Evolutionary conservation across 2,888 invertebrate species (phyloP).

Genomic region (Amphipoea lucens): DNA sequence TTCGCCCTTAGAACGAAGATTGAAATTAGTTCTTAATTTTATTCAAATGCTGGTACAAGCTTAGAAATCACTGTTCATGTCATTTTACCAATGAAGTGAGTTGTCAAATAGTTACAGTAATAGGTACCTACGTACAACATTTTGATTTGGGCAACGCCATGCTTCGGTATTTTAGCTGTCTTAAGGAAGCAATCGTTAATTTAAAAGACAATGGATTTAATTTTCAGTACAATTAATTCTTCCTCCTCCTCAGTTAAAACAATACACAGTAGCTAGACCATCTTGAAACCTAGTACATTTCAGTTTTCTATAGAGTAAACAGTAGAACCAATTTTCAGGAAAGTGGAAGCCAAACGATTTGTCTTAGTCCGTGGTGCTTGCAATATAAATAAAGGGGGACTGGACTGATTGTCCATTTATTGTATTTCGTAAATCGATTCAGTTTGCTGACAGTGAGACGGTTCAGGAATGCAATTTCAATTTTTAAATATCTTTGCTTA

Average conservation of each 20-base stretch:
- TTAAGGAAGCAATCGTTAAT: background rate
- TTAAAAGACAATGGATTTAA: background rate
- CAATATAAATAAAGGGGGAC: slow-evolving; percentile 23
- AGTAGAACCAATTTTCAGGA: slow-evolving; percentile 3
- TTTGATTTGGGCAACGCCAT: background rate
- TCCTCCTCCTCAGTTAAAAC: background rate
- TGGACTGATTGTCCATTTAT: slow-evolving; percentile 24
- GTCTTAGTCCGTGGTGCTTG: slow-evolving; percentile 23
- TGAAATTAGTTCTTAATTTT: too few species aligned
- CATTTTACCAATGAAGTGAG: background rate
- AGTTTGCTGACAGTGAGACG: slow-evolving; percentile 1
- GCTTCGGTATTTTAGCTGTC: background rate
- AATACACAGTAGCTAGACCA: background rate
- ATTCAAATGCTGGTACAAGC: background rate
- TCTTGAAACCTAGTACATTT: background rate
- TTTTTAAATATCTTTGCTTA: background rate
- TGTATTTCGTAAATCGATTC: slow-evolving; percentile 17
- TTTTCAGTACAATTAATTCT: background rate
- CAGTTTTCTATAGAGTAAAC: slow-evolving; percentile 20
- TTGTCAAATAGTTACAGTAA: background rate
- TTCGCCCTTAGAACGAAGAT: background rate
- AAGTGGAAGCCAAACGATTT: slow-evolving; percentile 27
- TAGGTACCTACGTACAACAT: background rate
- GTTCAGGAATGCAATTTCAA: background rate
- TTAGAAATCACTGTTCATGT: background rate